Evolutionary conservation across 2,888 invertebrate genomes (phyloP).

Genomic region (Leptinotarsa juncta): DNA sequence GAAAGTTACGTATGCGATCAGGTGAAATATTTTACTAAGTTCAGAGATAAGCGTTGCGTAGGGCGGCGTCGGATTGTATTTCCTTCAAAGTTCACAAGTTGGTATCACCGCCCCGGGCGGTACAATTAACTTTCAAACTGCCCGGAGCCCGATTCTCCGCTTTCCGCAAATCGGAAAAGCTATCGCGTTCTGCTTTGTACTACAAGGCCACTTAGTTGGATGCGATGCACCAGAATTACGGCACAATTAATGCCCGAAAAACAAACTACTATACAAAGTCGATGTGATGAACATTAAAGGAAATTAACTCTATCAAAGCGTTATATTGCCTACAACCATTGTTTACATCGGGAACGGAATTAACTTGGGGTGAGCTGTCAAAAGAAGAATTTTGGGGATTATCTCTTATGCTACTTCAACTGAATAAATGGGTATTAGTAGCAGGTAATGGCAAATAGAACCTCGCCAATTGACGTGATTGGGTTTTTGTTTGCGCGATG

Average conservation of each 20-base stretch:
- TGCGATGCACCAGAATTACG: constrained; percentile 15
- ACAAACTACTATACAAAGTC: constrained; percentile 18
- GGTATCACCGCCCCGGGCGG: constrained; percentile 34
- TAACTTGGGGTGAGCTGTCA: constrained; percentile 4
- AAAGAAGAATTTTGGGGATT: constrained; percentile 14
- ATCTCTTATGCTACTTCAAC: constrained; percentile 4
- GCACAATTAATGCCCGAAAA: constrained; percentile 18
- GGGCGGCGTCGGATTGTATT: constrained; percentile 15
- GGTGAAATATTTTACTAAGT: constrained; percentile 37
- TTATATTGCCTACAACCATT: constrained; percentile 20
- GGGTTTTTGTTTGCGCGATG: background rate
- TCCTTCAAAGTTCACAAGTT: constrained; percentile 29
- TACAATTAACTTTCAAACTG: constrained; percentile 36
- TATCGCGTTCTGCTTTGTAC: constrained; percentile 23
- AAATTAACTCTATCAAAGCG: constrained; percentile 26
- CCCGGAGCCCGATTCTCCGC: constrained; percentile 24
- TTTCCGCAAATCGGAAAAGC: constrained; percentile 29
- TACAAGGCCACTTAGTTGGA: constrained; percentile 15
- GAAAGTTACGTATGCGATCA: constrained; percentile 32
- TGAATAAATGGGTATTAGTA: constrained; percentile 6
- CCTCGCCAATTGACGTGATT: background rate
- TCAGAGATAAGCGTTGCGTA: constrained; percentile 32
- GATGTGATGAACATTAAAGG: constrained; percentile 20
- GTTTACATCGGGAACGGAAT: constrained; percentile 15
- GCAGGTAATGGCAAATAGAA: background rate